Evolutionary conservation across 2,113 vertebrate genomes (phyloP).

Genomic region (Jacana jacana): DNA sequence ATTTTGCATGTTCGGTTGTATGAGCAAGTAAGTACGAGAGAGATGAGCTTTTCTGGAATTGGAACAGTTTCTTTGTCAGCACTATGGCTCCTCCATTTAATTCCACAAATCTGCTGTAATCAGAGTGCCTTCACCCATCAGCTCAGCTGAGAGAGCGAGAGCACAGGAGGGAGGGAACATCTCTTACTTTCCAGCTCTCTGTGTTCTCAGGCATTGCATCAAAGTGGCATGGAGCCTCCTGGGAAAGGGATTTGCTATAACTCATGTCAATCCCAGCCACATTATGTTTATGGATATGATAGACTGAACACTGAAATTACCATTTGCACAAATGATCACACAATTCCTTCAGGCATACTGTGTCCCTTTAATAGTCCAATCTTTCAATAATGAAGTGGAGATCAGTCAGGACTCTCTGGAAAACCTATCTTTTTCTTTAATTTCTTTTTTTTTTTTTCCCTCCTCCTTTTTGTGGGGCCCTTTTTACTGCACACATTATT

Average conservation of each 20-base stretch:
- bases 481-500: constrained; percentile 48
- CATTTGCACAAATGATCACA: constrained; percentile 73
- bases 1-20: constrained; percentile 8
- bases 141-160: neutral
- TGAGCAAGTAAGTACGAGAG: neutral
- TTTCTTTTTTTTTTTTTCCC: neutral
- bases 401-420: constrained; percentile 65
- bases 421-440: constrained; percentile 61
- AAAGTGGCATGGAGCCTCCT: constrained; percentile 51
- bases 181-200: neutral
- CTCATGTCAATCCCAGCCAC: constrained; percentile 42
- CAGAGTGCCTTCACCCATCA: neutral
- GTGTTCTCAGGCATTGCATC: constrained; percentile 51
- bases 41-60: neutral
- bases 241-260: constrained; percentile 49
- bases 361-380: constrained; percentile 71
- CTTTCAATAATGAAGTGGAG: constrained; percentile 72
- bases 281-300: constrained; percentile 68
- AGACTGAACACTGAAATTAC: constrained; percentile 74
- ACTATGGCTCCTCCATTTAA: constrained; percentile 7
- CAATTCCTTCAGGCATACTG: constrained; percentile 69
- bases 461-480: neutral
- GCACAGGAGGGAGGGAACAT: neutral
- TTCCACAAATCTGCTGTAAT: constrained; percentile 61
- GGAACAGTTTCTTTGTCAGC: constrained; percentile 20